These are phyloP conservation scores for Meandrusa payeni DNA, from an alignment of 2,888 invertebrate species.

Conservation along the genomic window DNA sequence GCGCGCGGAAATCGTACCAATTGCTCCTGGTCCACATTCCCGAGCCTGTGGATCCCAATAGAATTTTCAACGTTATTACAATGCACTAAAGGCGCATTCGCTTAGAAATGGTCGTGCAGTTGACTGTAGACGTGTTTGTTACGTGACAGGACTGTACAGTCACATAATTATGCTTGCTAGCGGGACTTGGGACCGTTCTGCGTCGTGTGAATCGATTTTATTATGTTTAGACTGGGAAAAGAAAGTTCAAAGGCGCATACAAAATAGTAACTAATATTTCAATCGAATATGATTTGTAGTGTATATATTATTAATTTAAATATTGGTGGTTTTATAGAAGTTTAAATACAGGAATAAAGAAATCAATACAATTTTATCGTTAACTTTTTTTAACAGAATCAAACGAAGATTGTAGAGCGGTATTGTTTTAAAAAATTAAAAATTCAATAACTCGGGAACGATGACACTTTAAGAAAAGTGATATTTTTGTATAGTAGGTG, in stretches of 20 bases:
- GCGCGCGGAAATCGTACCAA: constrained; percentile 58
- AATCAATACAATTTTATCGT: too few relatives aligned
- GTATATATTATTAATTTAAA: too few relatives aligned
- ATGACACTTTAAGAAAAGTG: too few relatives aligned
- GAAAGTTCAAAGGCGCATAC: constrained; percentile 1
- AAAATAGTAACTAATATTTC: too few relatives aligned
- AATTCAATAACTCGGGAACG: too few relatives aligned
- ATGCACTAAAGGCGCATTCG: constrained; percentile 28
- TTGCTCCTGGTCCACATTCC: constrained; percentile 42
- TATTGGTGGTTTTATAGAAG: too few relatives aligned
- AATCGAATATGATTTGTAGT: too few relatives aligned
- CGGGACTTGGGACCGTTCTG: constrained; percentile 33
- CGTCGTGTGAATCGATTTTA: constrained; percentile 27
- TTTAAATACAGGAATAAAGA: too few relatives aligned
- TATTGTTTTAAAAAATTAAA: too few relatives aligned
- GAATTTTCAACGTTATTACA: constrained; percentile 38
- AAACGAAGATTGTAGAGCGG: too few relatives aligned
- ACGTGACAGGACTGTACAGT: constrained; percentile 55
- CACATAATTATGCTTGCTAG: constrained; percentile 39
- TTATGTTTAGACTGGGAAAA: constrained; percentile 19
- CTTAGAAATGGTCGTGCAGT: constrained; percentile 28
- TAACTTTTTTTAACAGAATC: too few relatives aligned
- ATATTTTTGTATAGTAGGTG: too few relatives aligned
- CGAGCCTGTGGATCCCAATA: constrained; percentile 18
- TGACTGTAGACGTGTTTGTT: constrained; percentile 33